Evolutionary conservation across 2,888 invertebrate species (phyloP).

Genomic region (Proisotoma minuta): DNA sequence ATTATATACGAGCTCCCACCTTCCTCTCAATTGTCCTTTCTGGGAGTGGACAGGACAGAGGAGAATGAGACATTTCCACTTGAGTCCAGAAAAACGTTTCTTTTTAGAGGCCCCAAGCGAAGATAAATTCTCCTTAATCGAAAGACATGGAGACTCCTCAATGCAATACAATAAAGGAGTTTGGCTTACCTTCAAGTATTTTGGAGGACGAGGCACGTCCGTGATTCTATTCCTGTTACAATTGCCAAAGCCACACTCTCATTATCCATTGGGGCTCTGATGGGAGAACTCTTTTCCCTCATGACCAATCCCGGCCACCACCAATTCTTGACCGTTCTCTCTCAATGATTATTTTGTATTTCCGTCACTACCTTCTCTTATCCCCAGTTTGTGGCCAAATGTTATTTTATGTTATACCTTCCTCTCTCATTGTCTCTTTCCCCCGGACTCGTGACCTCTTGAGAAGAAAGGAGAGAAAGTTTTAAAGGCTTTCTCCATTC

Average conservation of each 20-base stretch:
- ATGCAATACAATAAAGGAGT: too few species aligned
- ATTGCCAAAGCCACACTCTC: slow-evolving; percentile 35
- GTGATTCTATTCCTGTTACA: not conserved
- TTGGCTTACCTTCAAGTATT: slow-evolving; percentile 30
- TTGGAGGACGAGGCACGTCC: not conserved
- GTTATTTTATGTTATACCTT: not conserved
- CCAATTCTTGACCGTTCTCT: slow-evolving; percentile 46
- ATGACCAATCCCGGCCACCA: slow-evolving; percentile 39
- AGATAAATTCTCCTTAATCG: slow-evolving; percentile 48
- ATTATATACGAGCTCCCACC: too few species aligned
- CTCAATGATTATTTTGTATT: slow-evolving; percentile 46
- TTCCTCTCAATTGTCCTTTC: slow-evolving; percentile 10
- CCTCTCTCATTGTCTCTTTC: not conserved
- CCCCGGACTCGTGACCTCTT: not conserved
- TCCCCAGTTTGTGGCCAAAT: not conserved
- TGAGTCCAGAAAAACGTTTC: slow-evolving; percentile 42
- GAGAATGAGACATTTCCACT: slow-evolving; percentile 21
- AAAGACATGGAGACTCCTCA: slow-evolving; percentile 46
- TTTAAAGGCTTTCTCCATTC: not conserved
- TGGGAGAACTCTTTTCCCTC: slow-evolving; percentile 44
- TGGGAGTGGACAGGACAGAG: slow-evolving; percentile 15
- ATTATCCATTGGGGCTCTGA: slow-evolving; percentile 45
- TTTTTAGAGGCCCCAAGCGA: slow-evolving; percentile 47
- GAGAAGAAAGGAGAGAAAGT: not conserved
- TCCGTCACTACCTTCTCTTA: slow-evolving; percentile 8